phyloP scores from a whole-genome alignment of 2,113 vertebrate genomes.

The Oncorhynchus keta region DNA sequence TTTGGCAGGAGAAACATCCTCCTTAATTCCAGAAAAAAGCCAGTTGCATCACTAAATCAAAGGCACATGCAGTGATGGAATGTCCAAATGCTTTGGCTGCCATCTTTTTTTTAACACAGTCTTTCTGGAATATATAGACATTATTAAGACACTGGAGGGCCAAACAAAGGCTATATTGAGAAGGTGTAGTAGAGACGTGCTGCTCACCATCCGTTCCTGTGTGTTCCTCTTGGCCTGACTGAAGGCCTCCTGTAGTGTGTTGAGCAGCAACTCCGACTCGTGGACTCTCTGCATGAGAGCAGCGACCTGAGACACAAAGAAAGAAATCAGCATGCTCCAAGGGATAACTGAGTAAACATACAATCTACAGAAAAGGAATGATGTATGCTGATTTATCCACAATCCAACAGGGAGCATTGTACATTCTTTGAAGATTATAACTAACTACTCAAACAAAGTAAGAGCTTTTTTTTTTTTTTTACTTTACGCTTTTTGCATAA shows the following conservation, averaged over 20 bases:
- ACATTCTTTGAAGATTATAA: no score
- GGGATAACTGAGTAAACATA: no score
- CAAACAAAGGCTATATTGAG: constrained; percentile 17
- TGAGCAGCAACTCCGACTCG: constrained; percentile 85
- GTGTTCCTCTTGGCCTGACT: constrained; percentile 87
- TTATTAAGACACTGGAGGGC: background rate
- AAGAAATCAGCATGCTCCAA: background rate
- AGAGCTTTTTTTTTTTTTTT: no score
- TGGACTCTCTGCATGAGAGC: constrained; percentile 83
- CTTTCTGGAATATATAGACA: background rate
- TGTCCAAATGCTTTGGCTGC: constrained; percentile 7
- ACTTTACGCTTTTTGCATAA: no score
- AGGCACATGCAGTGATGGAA: background rate
- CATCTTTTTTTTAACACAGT: background rate
- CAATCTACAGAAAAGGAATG: no score
- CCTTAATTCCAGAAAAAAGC: background rate
- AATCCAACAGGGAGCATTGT: no score
- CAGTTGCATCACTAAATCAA: background rate
- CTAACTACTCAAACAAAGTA: no score
- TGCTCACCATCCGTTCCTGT: constrained; percentile 92
- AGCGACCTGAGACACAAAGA: constrained; percentile 76
- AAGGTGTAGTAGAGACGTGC: background rate
- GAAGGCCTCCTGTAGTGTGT: constrained; percentile 85
- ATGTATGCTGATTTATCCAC: no score
- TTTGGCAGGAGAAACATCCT: background rate